Percentiles rank a stretch among this genome's conserved stretches.
Conservation (phyloP, 2,888 invertebrate species). For the Disparrhopalites patrizii region DNA sequence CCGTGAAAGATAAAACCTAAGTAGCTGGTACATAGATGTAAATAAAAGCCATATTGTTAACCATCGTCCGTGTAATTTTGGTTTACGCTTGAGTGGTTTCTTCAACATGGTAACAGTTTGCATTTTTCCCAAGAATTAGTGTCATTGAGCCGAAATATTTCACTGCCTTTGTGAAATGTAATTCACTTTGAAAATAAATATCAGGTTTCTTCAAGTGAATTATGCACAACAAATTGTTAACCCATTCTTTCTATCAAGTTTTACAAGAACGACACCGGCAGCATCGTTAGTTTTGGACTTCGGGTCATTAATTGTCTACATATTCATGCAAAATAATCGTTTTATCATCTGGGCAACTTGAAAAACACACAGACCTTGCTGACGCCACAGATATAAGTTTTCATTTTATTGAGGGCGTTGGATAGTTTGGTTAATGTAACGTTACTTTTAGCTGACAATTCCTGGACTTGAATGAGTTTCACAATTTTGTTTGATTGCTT, state of each 20-base stretch:
- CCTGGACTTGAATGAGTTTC: neutral
- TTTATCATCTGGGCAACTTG: no score
- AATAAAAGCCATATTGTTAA: conserved; percentile 9
- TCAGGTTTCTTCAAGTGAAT: neutral
- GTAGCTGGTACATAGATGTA: conserved; percentile 7
- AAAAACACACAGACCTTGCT: no score
- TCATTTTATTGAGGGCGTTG: no score
- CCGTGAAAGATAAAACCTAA: conserved; percentile 10
- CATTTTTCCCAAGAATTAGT: conserved; percentile 3
- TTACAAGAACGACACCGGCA: no score
- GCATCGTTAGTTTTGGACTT: no score
- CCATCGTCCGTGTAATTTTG: conserved; percentile 10
- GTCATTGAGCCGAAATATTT: neutral
- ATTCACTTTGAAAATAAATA: conserved; percentile 4
- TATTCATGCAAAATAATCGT: no score
- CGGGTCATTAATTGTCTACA: no score
- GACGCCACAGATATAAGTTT: no score
- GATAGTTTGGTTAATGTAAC: no score
- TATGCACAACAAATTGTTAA: neutral
- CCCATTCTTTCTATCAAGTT: no score
- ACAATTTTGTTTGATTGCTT: neutral
- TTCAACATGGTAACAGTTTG: conserved; percentile 10
- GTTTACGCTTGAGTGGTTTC: conserved; percentile 2
- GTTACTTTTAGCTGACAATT: neutral
- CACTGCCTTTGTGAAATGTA: conserved; percentile 6